phyloP scores from a whole-genome alignment of 2,113 vertebrate genomes.

The Ivindomyrus marchei region DNA sequence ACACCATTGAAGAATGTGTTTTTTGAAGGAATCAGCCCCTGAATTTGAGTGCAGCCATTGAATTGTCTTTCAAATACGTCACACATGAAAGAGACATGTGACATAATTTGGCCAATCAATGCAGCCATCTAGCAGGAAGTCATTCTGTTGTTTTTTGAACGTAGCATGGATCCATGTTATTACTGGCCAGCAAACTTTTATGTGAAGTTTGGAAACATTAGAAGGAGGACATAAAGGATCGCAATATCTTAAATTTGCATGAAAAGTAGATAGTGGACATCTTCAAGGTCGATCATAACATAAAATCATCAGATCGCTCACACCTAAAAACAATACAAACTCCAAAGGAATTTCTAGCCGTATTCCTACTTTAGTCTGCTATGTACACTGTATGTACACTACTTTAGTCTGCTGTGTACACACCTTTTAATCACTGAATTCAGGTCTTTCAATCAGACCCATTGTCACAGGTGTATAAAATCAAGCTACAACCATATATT shows the following conservation, averaged over 20 bases:
- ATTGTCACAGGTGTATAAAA: not conserved
- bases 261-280: not conserved
- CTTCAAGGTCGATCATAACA: not conserved
- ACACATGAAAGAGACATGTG: not conserved
- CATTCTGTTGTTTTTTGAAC: not conserved
- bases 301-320: not conserved
- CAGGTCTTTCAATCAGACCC: not conserved
- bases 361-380: not conserved
- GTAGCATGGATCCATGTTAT: not conserved
- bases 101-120: not conserved
- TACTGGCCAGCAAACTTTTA: not conserved
- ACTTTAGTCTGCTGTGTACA: not conserved
- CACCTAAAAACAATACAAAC: not conserved
- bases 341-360: not conserved
- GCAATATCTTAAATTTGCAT: not conserved
- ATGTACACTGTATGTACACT: no score
- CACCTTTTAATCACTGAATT: not conserved
- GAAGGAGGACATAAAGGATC: no score
- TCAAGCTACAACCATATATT: not conserved
- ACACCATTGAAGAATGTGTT: no score
- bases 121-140: not conserved
- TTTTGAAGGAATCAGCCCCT: no score
- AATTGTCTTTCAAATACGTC: not conserved
- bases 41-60: no score
- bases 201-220: not conserved